Conservation (phyloP, 2,888 invertebrate genomes). For the Trissolcus brochymenae region DNA sequence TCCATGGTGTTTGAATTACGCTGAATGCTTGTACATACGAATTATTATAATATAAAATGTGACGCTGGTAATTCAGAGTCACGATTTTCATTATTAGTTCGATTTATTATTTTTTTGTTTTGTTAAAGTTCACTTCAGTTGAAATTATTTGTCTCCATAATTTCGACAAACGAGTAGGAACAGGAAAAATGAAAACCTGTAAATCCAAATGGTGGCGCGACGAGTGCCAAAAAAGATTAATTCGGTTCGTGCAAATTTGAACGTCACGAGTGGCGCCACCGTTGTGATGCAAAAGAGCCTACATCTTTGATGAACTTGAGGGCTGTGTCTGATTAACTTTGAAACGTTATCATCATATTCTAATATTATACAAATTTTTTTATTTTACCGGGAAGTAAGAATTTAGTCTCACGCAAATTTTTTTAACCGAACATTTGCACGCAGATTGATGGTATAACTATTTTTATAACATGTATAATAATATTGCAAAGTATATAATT, state of each 20-base stretch:
- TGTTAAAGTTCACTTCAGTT: constrained; percentile 3
- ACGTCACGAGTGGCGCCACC: constrained; percentile 43
- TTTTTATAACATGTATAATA: constrained; percentile 53
- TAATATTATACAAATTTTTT: constrained; percentile 26
- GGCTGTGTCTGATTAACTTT: constrained; percentile 9
- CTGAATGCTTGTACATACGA: constrained; percentile 50
- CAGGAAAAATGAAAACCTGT: background rate
- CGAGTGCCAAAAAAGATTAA: constrained; percentile 32
- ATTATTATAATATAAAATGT: constrained; percentile 35
- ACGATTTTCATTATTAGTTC: constrained; percentile 23
- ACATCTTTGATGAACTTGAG: constrained; percentile 14
- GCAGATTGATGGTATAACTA: constrained; percentile 52
- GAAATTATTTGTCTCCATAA: too few relatives aligned
- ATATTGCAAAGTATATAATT: constrained; percentile 45
- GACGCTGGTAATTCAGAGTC: constrained; percentile 42
- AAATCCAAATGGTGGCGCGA: constrained; percentile 38
- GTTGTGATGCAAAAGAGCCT: constrained; percentile 37
- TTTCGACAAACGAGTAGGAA: constrained; percentile 4
- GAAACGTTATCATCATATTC: constrained; percentile 43
- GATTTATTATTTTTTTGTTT: constrained; percentile 20
- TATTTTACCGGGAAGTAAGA: constrained; percentile 40
- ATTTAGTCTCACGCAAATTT: constrained; percentile 48
- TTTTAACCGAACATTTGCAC: constrained; percentile 48
- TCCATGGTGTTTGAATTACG: constrained; percentile 48
- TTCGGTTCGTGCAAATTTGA: constrained; percentile 17